Evolutionary conservation across 2,113 vertebrate species (phyloP), one percentile per base, ranked within the genome.

Genomic region (Gobiocypris rarus): DNA sequence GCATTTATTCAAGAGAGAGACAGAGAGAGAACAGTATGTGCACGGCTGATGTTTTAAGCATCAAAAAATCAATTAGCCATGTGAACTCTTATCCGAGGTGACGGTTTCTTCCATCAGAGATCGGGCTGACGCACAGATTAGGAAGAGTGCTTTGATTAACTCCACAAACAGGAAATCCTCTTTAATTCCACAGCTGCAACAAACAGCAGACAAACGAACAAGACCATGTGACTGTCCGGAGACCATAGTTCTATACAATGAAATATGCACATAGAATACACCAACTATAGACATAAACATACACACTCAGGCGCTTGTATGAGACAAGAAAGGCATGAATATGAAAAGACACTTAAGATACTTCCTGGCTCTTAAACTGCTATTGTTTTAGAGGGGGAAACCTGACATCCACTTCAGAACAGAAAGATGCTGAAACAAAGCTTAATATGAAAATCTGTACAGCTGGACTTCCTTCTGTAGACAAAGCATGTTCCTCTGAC

Each of bases 341-440:
- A n/a, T 69, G 43, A 77, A 67, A 34, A 31, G 9, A 34, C 78
- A 67, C 43, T 67, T 80, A 22, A 50, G 24, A 22, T 22, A 59
- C 52, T 84, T 78, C 83, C 75, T 26, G 83, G 24, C 61, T 6
- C 75, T 77, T 70, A 65, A 75, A n/a, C 48, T 28, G 61, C 9
- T 9, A 84, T 84, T 78, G 83, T 84, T 78, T 48, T 67, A 45
- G 31, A 52, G 75, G 9, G 54, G 83, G 75, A 58, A 78, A 84
- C n/a, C 15, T 1, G 4, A 52, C 31, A 28, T 70, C 45, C 50
- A 54, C 31, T 52, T 38, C 31, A 65, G 24, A 69, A 58, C 3
- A 54, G 48, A 78, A 67, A 22, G 45, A 65, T 11, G 43, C n/a
- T 24, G 24, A 77, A 69, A 84, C 48, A 50, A 80, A 80, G 59